Evolutionary conservation across 1,140 invertebrate genomes (phyloP), one percentile per base, ranked within the genome.

Genomic region (Brachionus rubens): DNA sequence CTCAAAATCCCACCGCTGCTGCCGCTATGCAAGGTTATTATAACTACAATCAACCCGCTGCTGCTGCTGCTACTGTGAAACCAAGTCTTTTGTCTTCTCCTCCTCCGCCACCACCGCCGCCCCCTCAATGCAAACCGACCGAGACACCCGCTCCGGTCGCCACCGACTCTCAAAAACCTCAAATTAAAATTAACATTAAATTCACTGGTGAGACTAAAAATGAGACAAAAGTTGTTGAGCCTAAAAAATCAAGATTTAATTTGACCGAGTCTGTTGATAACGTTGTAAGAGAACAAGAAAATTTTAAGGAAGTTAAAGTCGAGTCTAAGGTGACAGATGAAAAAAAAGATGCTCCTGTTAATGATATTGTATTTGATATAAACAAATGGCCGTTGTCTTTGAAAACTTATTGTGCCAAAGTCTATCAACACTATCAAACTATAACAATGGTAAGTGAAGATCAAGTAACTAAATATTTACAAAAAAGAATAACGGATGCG

Each of bases 391-490:
- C 68, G 0, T n/a, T 6, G 21, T 9, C 43, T 33, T 36, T 72
- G 16, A 72, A 72, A 30, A 52, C 14, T 21, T 72, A 72, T 21
- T 72, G 68, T 50, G 68, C 68, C 19, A 72, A 50, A 26, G 68
- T 72, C 1, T 72, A 72, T 72, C 68, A 72, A 33, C 68, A 72
- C 16, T 72, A 72, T 46, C 68, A 72, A 33, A 50, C 4, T 14
- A 72, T 72, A 50, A 72, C 21, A 16, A 19, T 50, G 26, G 68
- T 72, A 50, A 72, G 46, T 50, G 68, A 72, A 12, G 68, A 72
- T 50, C 68, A 72, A 36, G 68, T 72, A 12, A 72, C 68, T 41
- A 72, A 72, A 50, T 72, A 72, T n/a, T 46, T 72, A 21, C 68
- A 72, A 21, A 72, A 72, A 40, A 48, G 68, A 30, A 72, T 72